Evolutionary conservation across 1,140 invertebrate genomes (phyloP).

Genomic region (Coenobita brevimanus): DNA sequence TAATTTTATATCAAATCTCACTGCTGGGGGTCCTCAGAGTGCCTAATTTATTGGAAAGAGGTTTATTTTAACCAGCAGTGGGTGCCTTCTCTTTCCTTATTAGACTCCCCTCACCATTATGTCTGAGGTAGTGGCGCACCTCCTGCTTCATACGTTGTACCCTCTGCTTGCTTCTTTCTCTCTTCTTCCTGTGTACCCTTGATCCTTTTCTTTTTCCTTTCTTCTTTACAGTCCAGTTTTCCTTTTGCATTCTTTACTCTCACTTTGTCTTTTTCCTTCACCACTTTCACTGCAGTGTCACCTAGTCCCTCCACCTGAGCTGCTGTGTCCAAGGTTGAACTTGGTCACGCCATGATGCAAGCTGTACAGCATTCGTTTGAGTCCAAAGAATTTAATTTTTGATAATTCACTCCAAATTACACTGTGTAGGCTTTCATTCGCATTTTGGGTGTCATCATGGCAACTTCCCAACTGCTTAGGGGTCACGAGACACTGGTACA

Average conservation of each 20-base stretch:
- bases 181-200: too few species aligned
- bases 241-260: not conserved
- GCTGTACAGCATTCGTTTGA: slow-evolving; percentile 8
- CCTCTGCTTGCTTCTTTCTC: too few species aligned
- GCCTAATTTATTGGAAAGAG: too few species aligned
- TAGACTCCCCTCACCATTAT: too few species aligned
- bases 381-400: slow-evolving; percentile 29
- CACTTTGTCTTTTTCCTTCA: not conserved
- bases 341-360: not conserved
- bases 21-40: too few species aligned
- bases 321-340: slow-evolving; percentile 6
- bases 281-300: not conserved
- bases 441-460: slow-evolving; percentile 12
- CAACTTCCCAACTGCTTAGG: not conserved
- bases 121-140: too few species aligned
- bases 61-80: too few species aligned
- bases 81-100: too few species aligned
- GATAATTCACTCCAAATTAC: slow-evolving; percentile 27
- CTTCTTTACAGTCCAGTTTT: not conserved
- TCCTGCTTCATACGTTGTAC: too few species aligned
- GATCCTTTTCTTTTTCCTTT: too few species aligned
- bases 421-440: slow-evolving; percentile 33
- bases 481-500: slow-evolving; percentile 3
- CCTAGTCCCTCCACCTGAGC: too few species aligned
- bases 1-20: not conserved